phyloP scores from a whole-genome alignment of 2,797 vertebrate species.

The Xerus rutilus region DNA sequence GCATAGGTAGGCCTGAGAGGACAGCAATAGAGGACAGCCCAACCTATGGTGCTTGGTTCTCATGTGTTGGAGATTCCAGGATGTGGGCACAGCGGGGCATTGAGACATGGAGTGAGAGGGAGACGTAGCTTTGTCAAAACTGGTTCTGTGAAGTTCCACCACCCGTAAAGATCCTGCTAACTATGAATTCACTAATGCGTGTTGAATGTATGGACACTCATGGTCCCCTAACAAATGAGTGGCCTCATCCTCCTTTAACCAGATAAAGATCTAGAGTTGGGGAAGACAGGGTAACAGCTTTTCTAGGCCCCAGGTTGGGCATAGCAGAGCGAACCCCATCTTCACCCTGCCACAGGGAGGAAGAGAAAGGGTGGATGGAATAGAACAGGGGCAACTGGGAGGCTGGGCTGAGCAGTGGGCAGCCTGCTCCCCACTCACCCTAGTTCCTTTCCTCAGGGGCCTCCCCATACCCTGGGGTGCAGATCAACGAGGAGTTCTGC shows the following conservation, averaged over 20 bases:
- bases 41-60: not conserved
- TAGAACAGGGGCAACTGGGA: not conserved
- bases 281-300: not conserved
- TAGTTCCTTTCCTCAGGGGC: constrained; percentile 90
- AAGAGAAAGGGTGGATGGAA: not conserved
- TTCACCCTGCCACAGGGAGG: not conserved
- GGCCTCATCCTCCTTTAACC: not conserved
- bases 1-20: not conserved
- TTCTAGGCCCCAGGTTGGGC: not conserved
- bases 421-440: not conserved
- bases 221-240: accelerated
- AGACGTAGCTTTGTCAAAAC: not conserved
- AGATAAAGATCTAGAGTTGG: not conserved
- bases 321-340: not conserved
- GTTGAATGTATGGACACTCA: not conserved
- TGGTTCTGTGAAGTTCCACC: not conserved
- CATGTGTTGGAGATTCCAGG: accelerated
- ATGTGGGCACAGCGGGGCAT: accelerated
- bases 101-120: not conserved
- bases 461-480: constrained; percentile 97
- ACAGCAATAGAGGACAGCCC: not conserved
- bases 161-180: not conserved
- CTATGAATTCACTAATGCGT: not conserved
- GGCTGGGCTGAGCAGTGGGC: not conserved
- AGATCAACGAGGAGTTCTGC: constrained; percentile 99